These are phyloP conservation scores for Empidonax alnorum DNA, from an alignment of 2,113 vertebrate genomes.

Conservation along the genomic window DNA sequence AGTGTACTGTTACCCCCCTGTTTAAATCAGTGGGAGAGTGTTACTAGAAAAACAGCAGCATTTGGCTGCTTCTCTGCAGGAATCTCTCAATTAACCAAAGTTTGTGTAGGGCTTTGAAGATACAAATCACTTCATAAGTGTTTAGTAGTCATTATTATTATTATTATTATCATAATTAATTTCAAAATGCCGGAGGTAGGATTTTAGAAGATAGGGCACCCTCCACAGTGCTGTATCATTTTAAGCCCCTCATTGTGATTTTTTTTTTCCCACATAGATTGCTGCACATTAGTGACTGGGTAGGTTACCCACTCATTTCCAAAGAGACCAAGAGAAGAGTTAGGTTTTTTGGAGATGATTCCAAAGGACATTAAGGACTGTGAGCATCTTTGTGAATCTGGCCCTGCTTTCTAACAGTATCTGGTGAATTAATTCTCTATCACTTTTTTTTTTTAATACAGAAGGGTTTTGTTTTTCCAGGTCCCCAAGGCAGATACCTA, in stretches of 20 bases:
- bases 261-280: neutral
- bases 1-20: neutral
- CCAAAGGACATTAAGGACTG: neutral
- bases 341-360: neutral
- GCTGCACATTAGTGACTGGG: neutral
- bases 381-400: neutral
- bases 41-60: neutral
- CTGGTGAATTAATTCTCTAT: neutral
- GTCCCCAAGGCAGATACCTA: neutral
- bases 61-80: slow-evolving; percentile 2
- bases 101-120: slow-evolving; percentile 19
- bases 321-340: neutral
- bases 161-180: slow-evolving; percentile 6
- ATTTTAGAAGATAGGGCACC: neutral
- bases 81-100: slow-evolving; percentile 17
- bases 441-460: neutral
- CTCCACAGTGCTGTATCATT: neutral
- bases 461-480: neutral
- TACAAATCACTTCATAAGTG: neutral
- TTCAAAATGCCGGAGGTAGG: neutral
- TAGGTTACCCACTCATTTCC: neutral
- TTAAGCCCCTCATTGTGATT: neutral
- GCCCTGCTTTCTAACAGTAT: neutral
- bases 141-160: slow-evolving; percentile 45
- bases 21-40: neutral